Evolutionary conservation across 2,113 vertebrate species (phyloP).

Genomic region (Cynopterus brachyotis): DNA sequence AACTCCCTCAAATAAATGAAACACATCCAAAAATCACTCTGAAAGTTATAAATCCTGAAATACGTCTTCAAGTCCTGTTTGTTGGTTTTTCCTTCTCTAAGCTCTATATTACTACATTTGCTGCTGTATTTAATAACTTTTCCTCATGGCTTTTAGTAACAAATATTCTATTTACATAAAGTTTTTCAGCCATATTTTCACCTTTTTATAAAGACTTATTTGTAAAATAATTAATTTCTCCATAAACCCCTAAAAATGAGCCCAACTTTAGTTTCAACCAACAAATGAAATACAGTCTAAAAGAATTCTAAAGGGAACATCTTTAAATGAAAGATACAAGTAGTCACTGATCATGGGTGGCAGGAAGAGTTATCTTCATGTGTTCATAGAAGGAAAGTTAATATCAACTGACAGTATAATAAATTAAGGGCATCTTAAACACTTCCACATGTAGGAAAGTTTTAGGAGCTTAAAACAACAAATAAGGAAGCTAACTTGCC

Average conservation of each 20-base stretch:
- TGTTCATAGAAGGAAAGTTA: slow-evolving; percentile 72
- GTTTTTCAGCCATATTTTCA: slow-evolving; percentile 16
- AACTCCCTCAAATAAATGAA: slow-evolving; percentile 63
- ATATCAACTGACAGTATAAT: slow-evolving; percentile 72
- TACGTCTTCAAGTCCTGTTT: neutral
- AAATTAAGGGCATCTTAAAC: slow-evolving; percentile 72
- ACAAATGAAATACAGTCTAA: slow-evolving; percentile 70
- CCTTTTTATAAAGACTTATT: slow-evolving; percentile 30
- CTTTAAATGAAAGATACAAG: slow-evolving; percentile 77
- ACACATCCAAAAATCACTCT: slow-evolving; percentile 34
- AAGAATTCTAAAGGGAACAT: slow-evolving; percentile 76
- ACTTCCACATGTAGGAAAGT: slow-evolving; percentile 74
- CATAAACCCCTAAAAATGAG: slow-evolving; percentile 68
- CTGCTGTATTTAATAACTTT: neutral
- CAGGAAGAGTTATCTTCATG: slow-evolving; percentile 75
- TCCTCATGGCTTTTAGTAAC: neutral
- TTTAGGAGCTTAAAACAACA: slow-evolving; percentile 73
- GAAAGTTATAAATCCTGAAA: slow-evolving; percentile 41
- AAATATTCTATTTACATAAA: neutral
- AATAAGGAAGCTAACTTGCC: slow-evolving; percentile 79
- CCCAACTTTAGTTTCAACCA: slow-evolving; percentile 83
- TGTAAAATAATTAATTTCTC: slow-evolving; percentile 56
- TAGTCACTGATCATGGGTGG: slow-evolving; percentile 66
- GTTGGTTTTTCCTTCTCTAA: slow-evolving; percentile 14
- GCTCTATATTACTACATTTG: neutral